Evolutionary conservation across 1,140 invertebrate species (phyloP), one percentile per base, ranked within the genome.

Genomic region (Macrocentrus cingulum): DNA sequence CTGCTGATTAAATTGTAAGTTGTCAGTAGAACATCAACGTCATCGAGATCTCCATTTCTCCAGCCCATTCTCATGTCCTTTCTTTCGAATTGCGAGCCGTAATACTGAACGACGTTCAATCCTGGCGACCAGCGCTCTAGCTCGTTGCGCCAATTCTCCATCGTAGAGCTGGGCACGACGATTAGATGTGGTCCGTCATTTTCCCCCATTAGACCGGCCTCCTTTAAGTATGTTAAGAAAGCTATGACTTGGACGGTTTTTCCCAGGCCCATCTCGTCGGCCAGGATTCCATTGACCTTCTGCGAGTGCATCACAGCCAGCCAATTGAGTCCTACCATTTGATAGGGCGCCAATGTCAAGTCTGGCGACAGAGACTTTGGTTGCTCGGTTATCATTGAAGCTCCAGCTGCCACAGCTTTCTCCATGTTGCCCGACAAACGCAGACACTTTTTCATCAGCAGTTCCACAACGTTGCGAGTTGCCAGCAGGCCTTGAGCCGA

Each of bases 291-390:
- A 76, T 96, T 97, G 1, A 98, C 85, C 23, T 91, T 85, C 64
- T 95, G 91, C 20, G 88, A 84, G 69, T 97, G 90, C 81, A 98
- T 87, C 1, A 97, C 86, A 0, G 88, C 85, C 0, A 98, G 77
- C 95, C 95, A 98, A 74, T 97, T 97, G 0, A 98, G 80, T 5
- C 95, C 96, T 18, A 97, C 87, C 77, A 98, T 82, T 81, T 98
- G 95, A 77, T 97, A 97, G 13, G 87, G 85, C 4, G 93, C 89
- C 60, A 97, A 80, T 67, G 84, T 87, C 55, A 89, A 79, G 32
- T 86, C 87, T 67, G 61, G 69, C 25, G 67, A 60, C 46, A 80
- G 60, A 59, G 57, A 61, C 16, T 64, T 62, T 1, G 91, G 90
- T 65, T 91, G 89, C 16, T 84, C 79, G 20, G 85, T 83, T 23